Evolutionary conservation across 2,797 vertebrate genomes (phyloP), one percentile per base, ranked within the genome.

Genomic region (Dallia pectoralis): DNA sequence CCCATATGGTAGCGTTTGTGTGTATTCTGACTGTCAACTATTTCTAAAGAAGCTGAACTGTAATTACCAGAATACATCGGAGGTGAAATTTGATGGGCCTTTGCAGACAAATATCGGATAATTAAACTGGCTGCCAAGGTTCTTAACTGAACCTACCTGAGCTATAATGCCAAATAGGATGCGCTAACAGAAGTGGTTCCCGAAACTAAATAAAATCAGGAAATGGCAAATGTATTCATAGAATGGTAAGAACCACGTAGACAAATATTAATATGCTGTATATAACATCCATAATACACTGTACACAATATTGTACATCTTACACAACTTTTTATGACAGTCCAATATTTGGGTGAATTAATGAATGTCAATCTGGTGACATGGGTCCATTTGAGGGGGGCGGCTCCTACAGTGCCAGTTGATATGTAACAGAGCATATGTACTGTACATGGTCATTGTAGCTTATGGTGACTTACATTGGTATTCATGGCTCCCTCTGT

Each of bases 401-500:
- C n/a, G 36, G 4, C 51, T 53, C 18, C 32, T 15, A 70, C 51
- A 70, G 32, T 32, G 48, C 33, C n/a, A 56, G 68, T 44, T 59
- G 32, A 36, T 33, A 70, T 22, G 19, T 70, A 32, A 7, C 22
- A 36, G 68, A 25, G 69, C 22, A 36, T 51, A n/a, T 18, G 56
- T 36, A 22, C n/a, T 18, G 56, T 36, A 22, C n/a, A 44, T 69
- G 59, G 59, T 77, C 70, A 76, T 75, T 36, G 29, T 25, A 53
- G 63, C 69, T 72, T 32, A 67, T 59, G 40, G 63, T 83, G 81
- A 86, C 78, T 85, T 85, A 76, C 82, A 86, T 89, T 87, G 81
- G 81, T 85, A 88, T 89, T 86, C 87, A 85, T 83, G 77, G 77
- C 77, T 79, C 77, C 77, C 84, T 86, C 76, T 80, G 73, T 85